These are phyloP conservation scores for Bufo bufo DNA, from an alignment of 2,113 vertebrate species.

Conservation along the genomic window DNA sequence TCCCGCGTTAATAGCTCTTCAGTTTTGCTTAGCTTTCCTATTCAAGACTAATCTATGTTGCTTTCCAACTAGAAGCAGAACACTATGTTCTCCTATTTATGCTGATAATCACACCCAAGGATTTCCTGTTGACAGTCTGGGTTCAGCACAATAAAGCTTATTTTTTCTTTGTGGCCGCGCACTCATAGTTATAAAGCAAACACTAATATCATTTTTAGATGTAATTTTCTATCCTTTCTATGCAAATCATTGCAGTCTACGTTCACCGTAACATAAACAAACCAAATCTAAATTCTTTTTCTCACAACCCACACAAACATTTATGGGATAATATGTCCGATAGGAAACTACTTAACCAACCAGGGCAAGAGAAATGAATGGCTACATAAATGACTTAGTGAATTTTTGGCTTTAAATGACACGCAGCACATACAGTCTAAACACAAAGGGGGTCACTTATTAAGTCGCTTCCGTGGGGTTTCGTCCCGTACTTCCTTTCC, in stretches of 20 bases:
- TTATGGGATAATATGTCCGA: constrained; percentile 27
- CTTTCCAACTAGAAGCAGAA: constrained; percentile 17
- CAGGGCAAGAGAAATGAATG: neutral
- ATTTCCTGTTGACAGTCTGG: neutral
- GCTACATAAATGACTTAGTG: neutral
- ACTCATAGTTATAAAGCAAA: constrained; percentile 39
- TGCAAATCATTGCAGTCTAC: neutral
- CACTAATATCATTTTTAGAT: constrained; percentile 22
- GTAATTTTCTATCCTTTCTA: constrained; percentile 25
- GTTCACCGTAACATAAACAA: constrained; percentile 6
- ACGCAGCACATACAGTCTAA: neutral
- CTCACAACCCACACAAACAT: constrained; percentile 6
- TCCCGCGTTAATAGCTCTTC: constrained; percentile 18
- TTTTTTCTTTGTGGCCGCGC: constrained; percentile 25
- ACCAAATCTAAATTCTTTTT: constrained; percentile 29
- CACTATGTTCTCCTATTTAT: constrained; percentile 35
- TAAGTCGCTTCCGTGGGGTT: too few relatives aligned
- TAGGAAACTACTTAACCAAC: neutral
- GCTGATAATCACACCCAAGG: constrained; percentile 17
- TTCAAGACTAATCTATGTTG: constrained; percentile 20
- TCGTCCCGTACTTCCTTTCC: too few relatives aligned
- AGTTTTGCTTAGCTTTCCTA: constrained; percentile 31
- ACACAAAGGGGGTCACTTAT: neutral
- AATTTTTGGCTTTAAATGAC: constrained; percentile 14
- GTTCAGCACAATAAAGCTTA: constrained; percentile 15